A percentile compares a stretch with the other conserved stretches of the same genome.
These are phyloP conservation scores for Drosophila kikkawai DNA, from an alignment of 1,140 invertebrate genomes.

Conservation along the genomic window DNA sequence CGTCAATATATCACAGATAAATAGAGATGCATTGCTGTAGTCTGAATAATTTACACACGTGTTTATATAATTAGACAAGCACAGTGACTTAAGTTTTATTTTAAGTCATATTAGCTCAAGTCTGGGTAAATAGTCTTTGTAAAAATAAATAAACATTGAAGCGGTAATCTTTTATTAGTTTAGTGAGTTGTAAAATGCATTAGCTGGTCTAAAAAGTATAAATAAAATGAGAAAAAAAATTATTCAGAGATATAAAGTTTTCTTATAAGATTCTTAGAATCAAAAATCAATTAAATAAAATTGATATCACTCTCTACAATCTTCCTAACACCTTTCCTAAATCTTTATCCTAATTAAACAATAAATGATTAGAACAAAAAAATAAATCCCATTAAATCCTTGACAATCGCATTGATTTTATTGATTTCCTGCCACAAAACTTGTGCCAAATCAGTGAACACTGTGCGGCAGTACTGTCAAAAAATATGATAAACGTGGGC, in stretches of 20 bases:
- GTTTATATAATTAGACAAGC: constrained; percentile 38
- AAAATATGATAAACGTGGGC: constrained; percentile 29
- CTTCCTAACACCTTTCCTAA: not conserved
- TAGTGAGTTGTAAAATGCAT: not conserved
- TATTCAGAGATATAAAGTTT: not conserved
- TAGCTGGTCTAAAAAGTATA: too few species aligned
- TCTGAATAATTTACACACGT: constrained; percentile 16
- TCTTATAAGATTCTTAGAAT: not conserved
- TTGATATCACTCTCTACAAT: not conserved
- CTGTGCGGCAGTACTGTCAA: constrained; percentile 11
- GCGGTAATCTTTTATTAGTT: not conserved
- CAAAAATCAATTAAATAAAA: not conserved
- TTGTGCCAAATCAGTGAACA: not conserved
- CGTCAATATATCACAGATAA: constrained; percentile 43
- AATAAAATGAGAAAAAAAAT: not conserved
- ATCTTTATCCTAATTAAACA: not conserved
- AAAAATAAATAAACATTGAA: not conserved
- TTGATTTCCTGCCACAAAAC: constrained; percentile 9
- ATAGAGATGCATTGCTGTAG: constrained; percentile 17
- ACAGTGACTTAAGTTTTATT: constrained; percentile 9
- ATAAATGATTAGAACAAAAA: too few species aligned
- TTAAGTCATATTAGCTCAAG: not conserved
- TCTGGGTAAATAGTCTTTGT: not conserved
- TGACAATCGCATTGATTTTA: constrained; percentile 7
- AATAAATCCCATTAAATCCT: not conserved